These are phyloP conservation scores for Ascidia mentula DNA, from an alignment of 23 tunicate species.

Conservation along the genomic window DNA sequence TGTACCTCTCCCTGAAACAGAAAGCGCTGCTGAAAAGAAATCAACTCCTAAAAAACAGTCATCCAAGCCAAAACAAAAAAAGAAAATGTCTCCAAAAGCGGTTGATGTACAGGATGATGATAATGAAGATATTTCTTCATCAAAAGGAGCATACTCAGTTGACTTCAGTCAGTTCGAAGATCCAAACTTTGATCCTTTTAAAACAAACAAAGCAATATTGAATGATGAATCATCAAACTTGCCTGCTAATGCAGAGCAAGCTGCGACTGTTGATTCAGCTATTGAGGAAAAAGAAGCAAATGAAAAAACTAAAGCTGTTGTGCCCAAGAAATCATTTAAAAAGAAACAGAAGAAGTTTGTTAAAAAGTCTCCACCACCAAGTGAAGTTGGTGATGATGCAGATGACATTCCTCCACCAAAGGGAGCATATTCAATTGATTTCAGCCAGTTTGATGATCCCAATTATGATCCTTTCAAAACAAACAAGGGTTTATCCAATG, in stretches of 20 bases:
- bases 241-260: too few relatives aligned
- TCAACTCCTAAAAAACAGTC: too few relatives aligned
- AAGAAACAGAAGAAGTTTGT: background rate
- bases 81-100: too few relatives aligned
- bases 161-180: constrained; percentile 63
- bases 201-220: too few relatives aligned
- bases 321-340: background rate
- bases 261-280: too few relatives aligned
- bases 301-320: background rate
- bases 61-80: background rate
- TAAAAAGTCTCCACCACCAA: background rate
- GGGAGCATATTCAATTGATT: constrained; percentile 53
- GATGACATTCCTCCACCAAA: background rate
- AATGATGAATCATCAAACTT: too few relatives aligned
- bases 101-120: too few relatives aligned
- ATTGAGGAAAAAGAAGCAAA: background rate
- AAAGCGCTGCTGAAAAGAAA: background rate
- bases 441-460: constrained; percentile 53
- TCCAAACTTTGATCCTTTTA: constrained; percentile 56
- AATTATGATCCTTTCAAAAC: constrained; percentile 55
- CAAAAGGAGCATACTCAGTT: constrained; percentile 56
- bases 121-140: too few relatives aligned
- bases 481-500: constrained; percentile 13
- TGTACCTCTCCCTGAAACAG: background rate
- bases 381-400: background rate